phyloP scores from a whole-genome alignment of 2,113 vertebrate species.

The Phyllostomus hastatus region DNA sequence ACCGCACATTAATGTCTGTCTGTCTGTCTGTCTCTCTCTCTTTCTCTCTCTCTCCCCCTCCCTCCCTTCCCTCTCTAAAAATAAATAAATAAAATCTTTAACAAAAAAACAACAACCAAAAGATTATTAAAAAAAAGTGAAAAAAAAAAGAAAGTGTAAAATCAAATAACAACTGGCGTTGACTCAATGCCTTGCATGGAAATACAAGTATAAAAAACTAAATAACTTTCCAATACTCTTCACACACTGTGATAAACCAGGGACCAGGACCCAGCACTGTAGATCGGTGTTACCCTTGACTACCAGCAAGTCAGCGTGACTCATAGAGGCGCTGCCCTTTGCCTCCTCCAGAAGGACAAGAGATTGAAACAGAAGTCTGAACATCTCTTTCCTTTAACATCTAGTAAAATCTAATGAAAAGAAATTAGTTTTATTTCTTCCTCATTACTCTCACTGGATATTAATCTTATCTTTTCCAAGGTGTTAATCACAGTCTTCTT shows the following conservation, averaged over 20 bases:
- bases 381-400: background rate
- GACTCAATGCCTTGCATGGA: background rate
- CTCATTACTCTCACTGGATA: background rate
- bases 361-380: background rate
- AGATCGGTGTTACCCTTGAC: background rate
- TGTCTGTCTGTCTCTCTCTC: too few relatives aligned
- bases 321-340: background rate
- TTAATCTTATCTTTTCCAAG: background rate
- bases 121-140: too few relatives aligned
- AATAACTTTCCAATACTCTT: fast-evolving
- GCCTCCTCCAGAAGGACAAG: background rate
- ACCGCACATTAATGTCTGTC: too few relatives aligned
- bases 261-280: background rate
- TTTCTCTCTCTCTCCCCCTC: too few relatives aligned
- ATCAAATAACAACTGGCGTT: background rate
- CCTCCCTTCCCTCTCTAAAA: too few relatives aligned
- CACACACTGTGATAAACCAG: background rate
- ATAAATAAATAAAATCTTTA: too few relatives aligned
- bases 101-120: too few relatives aligned
- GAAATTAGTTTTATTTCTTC: background rate
- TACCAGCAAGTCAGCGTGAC: background rate
- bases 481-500: background rate
- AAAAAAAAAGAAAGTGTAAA: background rate
- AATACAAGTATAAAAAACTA: background rate
- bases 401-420: background rate